phyloP scores from a whole-genome alignment of 2,113 vertebrate species.

The Sapayoa aenigma region DNA sequence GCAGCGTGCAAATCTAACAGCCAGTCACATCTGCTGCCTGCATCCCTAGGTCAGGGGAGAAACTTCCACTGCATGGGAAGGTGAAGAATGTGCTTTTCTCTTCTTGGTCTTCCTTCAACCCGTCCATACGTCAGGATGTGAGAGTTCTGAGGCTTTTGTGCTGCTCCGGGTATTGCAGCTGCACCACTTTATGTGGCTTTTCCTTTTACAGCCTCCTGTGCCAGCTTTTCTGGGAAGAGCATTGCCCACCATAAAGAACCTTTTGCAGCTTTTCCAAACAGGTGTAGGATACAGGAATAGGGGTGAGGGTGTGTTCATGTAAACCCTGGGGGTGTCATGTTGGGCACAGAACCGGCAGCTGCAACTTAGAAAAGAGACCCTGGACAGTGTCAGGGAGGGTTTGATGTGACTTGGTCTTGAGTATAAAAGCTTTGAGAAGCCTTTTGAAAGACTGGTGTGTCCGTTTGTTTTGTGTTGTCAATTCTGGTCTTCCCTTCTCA shows the following conservation, averaged over 20 bases:
- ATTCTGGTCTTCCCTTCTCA: neutral
- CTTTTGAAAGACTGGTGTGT: neutral
- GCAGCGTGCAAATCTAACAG: neutral
- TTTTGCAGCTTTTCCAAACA: neutral
- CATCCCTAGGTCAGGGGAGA: neutral
- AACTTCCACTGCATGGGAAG: neutral
- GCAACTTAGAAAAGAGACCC: neutral
- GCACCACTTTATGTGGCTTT: neutral
- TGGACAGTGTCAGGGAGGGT: neutral
- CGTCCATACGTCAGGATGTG: fast-evolving
- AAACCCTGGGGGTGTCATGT: neutral
- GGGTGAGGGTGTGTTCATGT: neutral
- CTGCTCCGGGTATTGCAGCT: fast-evolving
- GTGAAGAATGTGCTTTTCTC: neutral
- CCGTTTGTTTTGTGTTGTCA: neutral
- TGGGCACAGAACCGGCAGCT: neutral
- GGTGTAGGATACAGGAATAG: neutral
- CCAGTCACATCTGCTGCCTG: neutral
- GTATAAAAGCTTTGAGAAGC: neutral
- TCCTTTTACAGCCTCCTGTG: neutral
- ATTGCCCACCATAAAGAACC: neutral
- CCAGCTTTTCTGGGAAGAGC: neutral
- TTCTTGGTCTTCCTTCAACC: neutral
- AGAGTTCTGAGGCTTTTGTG: neutral
- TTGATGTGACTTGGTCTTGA: neutral